Evolutionary conservation across 2,888 invertebrate genomes (phyloP).

Genomic region (Synergus gifuensis): DNA sequence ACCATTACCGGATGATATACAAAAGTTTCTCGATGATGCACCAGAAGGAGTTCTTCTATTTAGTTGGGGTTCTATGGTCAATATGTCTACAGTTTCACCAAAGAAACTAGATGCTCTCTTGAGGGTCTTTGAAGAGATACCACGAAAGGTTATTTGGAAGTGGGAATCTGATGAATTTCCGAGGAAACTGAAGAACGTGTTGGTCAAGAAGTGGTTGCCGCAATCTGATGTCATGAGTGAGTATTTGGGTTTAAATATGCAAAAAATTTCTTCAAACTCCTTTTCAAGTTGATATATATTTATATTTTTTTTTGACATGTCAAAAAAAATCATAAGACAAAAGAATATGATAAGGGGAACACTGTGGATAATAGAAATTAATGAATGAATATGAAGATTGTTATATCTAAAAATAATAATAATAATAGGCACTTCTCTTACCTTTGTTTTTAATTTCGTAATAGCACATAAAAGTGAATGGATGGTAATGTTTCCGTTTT

Average conservation of each 20-base stretch:
- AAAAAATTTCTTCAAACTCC: too few species aligned
- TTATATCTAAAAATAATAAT: too few species aligned
- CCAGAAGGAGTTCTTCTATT: constrained; percentile 83
- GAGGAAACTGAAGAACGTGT: constrained; percentile 83
- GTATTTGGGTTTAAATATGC: constrained; percentile 68
- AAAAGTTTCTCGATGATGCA: constrained; percentile 80
- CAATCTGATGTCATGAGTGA: constrained; percentile 89
- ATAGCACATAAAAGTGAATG: background rate
- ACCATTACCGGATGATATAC: constrained; percentile 80
- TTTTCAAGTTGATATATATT: too few species aligned
- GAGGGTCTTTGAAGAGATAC: constrained; percentile 81
- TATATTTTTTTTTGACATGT: too few species aligned
- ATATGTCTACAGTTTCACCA: constrained; percentile 82
- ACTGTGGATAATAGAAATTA: too few species aligned
- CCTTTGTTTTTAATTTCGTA: background rate
- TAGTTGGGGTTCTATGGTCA: constrained; percentile 88
- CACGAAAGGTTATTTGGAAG: constrained; percentile 86
- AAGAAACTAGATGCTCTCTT: constrained; percentile 82
- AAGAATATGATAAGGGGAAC: too few species aligned
- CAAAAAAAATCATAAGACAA: too few species aligned
- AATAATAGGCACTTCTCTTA: too few species aligned
- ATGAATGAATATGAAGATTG: too few species aligned
- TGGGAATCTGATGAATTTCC: constrained; percentile 80
- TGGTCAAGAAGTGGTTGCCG: constrained; percentile 84
- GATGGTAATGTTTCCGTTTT: background rate